Conservation (phyloP, 2,888 invertebrate species). For the Xestia rhomboidea region DNA sequence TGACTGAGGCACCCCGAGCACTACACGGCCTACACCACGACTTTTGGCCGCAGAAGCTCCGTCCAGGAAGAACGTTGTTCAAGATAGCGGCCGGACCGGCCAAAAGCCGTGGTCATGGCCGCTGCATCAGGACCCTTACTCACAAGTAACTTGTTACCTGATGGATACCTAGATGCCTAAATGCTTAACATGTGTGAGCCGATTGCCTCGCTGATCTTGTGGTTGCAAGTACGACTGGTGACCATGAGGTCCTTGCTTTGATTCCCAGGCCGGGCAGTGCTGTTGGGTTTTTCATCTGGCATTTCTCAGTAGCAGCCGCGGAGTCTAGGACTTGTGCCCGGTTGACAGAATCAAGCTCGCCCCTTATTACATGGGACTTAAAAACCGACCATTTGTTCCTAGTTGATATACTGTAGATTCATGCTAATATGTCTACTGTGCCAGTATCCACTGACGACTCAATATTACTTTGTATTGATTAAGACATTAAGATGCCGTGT, state of each 20-base stretch:
- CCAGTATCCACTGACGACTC: conserved; percentile 22
- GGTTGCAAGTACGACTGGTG: no score
- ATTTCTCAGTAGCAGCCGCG: no score
- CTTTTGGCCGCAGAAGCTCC: background rate
- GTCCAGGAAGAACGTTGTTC: background rate
- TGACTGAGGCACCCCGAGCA: no score
- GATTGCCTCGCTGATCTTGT: no score
- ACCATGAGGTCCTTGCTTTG: no score
- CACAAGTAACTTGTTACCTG: background rate
- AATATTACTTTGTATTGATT: conserved; percentile 56
- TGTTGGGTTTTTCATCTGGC: no score
- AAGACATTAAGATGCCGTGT: conserved; percentile 52
- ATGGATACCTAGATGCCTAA: background rate
- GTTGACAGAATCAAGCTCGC: no score
- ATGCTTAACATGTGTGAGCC: no score
- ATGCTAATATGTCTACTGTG: background rate
- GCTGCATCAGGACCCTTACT: background rate
- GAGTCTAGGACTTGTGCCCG: no score
- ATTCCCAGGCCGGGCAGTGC: no score
- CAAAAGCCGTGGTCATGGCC: background rate
- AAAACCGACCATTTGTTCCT: no score
- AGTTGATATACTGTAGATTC: background rate
- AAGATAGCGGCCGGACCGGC: background rate
- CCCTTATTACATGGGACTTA: no score
- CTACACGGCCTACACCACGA: background rate